These are phyloP conservation scores for Amphibalanus amphitrite DNA, from an alignment of 1,140 invertebrate species.

Conservation along the genomic window DNA sequence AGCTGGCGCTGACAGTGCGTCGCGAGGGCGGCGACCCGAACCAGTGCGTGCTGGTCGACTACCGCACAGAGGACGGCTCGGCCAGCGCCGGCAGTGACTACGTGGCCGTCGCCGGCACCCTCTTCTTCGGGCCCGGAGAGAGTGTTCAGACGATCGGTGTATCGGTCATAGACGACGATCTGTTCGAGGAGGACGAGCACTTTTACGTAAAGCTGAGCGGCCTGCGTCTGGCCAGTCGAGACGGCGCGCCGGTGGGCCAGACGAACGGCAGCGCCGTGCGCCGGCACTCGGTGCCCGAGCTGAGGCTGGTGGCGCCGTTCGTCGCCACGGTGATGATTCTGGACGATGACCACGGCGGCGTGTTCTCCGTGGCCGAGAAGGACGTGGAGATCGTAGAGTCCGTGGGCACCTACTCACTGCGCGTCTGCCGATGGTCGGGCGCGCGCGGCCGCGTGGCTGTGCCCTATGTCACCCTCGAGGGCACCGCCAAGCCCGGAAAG, in stretches of 20 bases:
- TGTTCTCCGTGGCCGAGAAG: slow-evolving; percentile 76
- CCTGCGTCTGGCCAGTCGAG: slow-evolving; percentile 27
- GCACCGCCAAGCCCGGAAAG: no score
- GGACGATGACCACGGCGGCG: slow-evolving; percentile 95
- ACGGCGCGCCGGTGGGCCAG: slow-evolving; percentile 16
- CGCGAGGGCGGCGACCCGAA: no score
- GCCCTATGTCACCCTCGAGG: slow-evolving; percentile 80
- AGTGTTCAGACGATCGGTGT: slow-evolving; percentile 63
- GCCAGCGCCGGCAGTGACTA: no score
- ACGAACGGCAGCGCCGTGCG: slow-evolving; percentile 26
- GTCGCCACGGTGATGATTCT: slow-evolving; percentile 92
- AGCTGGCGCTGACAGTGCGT: no score
- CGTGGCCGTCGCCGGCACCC: no score
- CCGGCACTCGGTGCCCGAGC: slow-evolving; percentile 39
- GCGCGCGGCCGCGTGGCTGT: slow-evolving; percentile 77
- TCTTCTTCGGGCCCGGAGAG: no score
- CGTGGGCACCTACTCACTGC: slow-evolving; percentile 64
- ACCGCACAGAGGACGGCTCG: no score
- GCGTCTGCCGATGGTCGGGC: slow-evolving; percentile 68
- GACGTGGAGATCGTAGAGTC: slow-evolving; percentile 78
- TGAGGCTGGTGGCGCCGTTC: no score
- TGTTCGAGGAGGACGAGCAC: slow-evolving; percentile 98
- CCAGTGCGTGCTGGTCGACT: no score
- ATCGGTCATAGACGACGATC: slow-evolving; percentile 93
- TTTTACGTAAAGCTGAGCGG: slow-evolving; percentile 72